Conservation (phyloP, 2,113 vertebrate genomes). For the Pipa parva region DNA sequence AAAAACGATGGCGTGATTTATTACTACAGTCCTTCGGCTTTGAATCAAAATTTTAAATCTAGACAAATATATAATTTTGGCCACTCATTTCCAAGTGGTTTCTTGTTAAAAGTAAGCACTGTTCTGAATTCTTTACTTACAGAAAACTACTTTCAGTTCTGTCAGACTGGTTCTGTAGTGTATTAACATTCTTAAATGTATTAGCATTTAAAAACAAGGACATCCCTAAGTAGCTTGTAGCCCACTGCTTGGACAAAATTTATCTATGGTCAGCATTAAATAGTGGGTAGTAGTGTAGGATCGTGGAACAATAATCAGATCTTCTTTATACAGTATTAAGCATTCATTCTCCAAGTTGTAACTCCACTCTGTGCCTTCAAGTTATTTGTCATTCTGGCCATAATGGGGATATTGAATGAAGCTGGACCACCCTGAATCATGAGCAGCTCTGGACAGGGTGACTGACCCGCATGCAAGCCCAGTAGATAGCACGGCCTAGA, state of each 20-base stretch:
- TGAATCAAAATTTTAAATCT: not conserved
- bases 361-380: not conserved
- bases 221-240: constrained; percentile 31
- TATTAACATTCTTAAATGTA: not conserved
- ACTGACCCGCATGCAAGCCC: constrained; percentile 76
- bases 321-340: constrained; percentile 11
- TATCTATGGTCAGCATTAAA: constrained; percentile 19
- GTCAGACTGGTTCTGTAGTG: not conserved
- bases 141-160: not conserved
- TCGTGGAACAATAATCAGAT: constrained; percentile 3
- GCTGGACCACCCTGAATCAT: constrained; percentile 44
- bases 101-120: constrained; percentile 34
- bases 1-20: too few relatives aligned
- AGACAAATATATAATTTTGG: too few relatives aligned
- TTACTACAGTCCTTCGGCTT: not conserved
- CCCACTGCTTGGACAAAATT: constrained; percentile 19
- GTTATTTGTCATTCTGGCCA: constrained; percentile 10
- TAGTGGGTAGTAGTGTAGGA: constrained; percentile 9
- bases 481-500: constrained; percentile 80
- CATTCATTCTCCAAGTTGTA: not conserved
- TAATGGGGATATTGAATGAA: not conserved
- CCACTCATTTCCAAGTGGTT: not conserved
- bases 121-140: constrained; percentile 6
- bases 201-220: constrained; percentile 7
- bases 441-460: constrained; percentile 67